Percentiles rank a stretch among this genome's conserved stretches.
These are phyloP conservation scores for Oncorhynchus tshawytscha DNA, from an alignment of 2,113 vertebrate genomes.

Conservation along the genomic window DNA sequence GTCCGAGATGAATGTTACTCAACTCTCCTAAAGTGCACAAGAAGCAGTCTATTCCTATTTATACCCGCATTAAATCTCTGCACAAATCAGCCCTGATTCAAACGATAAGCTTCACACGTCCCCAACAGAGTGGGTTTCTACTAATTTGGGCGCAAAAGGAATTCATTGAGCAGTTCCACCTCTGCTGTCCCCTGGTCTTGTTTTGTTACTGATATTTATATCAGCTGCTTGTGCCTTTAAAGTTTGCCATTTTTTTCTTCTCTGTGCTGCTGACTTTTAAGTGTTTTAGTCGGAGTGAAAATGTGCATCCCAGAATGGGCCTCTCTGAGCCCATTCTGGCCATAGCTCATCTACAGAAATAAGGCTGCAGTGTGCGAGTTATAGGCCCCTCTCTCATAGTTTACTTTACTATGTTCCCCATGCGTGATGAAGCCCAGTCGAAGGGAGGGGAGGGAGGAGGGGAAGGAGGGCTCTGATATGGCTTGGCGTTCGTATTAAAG, in stretches of 20 bases:
- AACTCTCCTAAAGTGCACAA: conserved; percentile 28
- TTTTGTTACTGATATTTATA: background rate
- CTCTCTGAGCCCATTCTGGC: background rate
- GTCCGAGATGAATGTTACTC: conserved; percentile 17
- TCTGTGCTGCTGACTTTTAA: background rate
- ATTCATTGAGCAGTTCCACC: conserved; percentile 15
- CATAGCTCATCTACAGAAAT: conserved; percentile 11
- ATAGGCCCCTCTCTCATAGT: conserved; percentile 19
- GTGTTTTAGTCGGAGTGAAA: background rate
- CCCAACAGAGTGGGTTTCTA: background rate
- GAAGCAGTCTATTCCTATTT: conserved; percentile 28
- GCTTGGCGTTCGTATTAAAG: conserved; percentile 33
- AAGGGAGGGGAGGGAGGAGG: background rate
- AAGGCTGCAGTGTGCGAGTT: conserved; percentile 12
- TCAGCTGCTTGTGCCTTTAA: background rate
- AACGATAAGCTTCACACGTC: conserved; percentile 18
- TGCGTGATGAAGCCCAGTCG: conserved; percentile 11
- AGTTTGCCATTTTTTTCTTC: background rate
- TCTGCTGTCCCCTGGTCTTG: conserved; percentile 17
- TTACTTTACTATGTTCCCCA: conserved; percentile 16
- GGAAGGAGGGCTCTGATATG: conserved; percentile 21
- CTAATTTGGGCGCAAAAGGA: conserved; percentile 25
- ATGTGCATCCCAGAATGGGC: background rate
- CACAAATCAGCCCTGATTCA: conserved; percentile 16
- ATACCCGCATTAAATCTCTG: conserved; percentile 17